Percentiles rank a stretch among this genome's conserved stretches.
Conservation (phyloP, 2,113 vertebrate genomes). For the Nesoenas mayeri region DNA sequence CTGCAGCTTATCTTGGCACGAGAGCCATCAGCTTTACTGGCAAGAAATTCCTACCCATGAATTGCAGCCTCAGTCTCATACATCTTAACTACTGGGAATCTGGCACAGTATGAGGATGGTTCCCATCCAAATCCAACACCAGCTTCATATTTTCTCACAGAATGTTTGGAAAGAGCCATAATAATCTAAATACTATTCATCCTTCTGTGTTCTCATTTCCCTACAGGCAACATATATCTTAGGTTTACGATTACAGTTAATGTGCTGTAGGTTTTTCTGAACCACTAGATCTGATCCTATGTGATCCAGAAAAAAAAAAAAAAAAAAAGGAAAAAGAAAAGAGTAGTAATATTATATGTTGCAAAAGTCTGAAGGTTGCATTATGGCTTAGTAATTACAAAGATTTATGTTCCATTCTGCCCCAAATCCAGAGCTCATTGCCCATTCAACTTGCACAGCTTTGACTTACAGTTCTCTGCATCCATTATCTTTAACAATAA, state of each 20-base stretch:
- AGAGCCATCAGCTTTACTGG: neutral
- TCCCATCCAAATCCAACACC: neutral
- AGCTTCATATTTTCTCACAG: neutral
- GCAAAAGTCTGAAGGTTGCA: constrained; percentile 18
- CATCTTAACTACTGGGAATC: neutral
- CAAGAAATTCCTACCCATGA: neutral
- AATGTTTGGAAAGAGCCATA: neutral
- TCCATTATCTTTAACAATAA: constrained; percentile 68
- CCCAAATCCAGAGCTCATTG: constrained; percentile 53
- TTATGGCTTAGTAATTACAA: constrained; percentile 37
- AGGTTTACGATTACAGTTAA: constrained; percentile 36
- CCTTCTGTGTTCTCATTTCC: neutral
- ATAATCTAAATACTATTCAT: neutral
- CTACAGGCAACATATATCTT: neutral
- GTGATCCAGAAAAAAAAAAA: neutral
- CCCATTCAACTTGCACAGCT: constrained; percentile 35
- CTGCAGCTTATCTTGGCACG: neutral
- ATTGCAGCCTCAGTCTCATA: neutral
- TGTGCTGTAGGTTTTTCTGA: neutral
- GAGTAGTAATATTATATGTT: neutral
- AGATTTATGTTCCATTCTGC: constrained; percentile 59
- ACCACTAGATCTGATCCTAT: neutral
- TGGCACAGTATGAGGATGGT: neutral
- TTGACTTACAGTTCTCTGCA: constrained; percentile 42
- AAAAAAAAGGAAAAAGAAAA: no score